phyloP scores from a whole-genome alignment of 2,797 vertebrate species.

The Enteromius mattozi region DNA sequence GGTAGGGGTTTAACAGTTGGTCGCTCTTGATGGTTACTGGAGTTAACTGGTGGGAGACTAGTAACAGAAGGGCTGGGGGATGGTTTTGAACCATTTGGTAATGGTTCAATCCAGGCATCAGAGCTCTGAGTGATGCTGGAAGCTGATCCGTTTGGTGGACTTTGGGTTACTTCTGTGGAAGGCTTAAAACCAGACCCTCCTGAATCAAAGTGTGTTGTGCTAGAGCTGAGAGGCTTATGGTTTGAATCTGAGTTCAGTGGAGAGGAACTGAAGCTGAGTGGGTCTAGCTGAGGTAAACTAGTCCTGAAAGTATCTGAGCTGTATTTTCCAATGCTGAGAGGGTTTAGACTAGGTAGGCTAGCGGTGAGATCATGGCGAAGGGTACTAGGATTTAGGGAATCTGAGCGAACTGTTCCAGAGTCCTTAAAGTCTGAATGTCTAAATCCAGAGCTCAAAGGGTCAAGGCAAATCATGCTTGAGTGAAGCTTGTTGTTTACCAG shows the following conservation, averaged over 20 bases:
- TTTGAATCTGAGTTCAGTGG: constrained; percentile 11
- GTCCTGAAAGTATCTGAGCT: constrained; percentile 65
- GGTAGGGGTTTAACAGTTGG: constrained; percentile 72
- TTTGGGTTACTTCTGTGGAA: neutral
- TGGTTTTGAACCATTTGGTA: constrained; percentile 8
- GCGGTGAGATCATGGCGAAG: constrained; percentile 52
- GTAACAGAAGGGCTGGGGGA: neutral
- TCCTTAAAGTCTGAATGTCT: neutral
- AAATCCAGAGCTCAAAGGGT: constrained; percentile 28
- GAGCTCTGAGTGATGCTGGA: neutral
- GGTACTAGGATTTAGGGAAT: neutral
- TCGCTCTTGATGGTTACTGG: constrained; percentile 64
- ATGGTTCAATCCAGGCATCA: constrained; percentile 3
- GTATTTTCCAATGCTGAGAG: constrained; percentile 63
- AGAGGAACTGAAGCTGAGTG: constrained; percentile 51
- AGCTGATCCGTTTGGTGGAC: constrained; percentile 10
- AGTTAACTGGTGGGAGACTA: constrained; percentile 76
- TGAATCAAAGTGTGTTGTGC: constrained; percentile 45
- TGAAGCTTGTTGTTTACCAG: constrained; percentile 66
- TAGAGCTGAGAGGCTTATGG: constrained; percentile 50
- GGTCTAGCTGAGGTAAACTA: constrained; percentile 40
- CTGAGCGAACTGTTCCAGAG: neutral
- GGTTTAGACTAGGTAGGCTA: constrained; percentile 68
- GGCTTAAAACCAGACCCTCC: neutral
- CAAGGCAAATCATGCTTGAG: constrained; percentile 64